Conservation (phyloP, 2,113 vertebrate genomes). For the Mionectes macconnelli region DNA sequence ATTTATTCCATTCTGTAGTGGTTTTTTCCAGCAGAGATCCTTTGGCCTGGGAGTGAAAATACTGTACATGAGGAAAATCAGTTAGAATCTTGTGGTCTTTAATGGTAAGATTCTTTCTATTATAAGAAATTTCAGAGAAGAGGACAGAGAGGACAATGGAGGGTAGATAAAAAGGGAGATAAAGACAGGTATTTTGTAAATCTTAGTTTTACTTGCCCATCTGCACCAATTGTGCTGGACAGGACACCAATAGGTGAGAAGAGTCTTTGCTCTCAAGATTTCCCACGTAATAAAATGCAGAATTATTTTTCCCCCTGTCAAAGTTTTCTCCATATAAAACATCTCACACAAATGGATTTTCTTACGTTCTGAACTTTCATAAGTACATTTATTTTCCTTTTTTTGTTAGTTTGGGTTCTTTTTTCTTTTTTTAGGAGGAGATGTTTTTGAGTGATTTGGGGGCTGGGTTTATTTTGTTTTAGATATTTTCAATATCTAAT, state of each 20-base stretch:
- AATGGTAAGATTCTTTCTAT: not conserved
- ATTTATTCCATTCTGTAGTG: conserved; percentile 81
- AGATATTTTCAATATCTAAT: not conserved
- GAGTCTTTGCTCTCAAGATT: not conserved
- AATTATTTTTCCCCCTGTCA: not conserved
- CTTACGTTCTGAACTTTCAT: not conserved
- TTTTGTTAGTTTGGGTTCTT: not conserved
- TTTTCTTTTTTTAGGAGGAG: not conserved
- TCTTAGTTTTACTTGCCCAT: not conserved
- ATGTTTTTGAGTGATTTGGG: not conserved
- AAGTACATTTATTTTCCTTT: not conserved
- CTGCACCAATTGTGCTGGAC: rapidly evolving
- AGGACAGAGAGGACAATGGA: not conserved
- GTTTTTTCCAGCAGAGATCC: conserved; percentile 82
- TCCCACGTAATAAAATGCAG: not conserved
- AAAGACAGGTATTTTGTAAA: not conserved
- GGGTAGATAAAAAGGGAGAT: not conserved
- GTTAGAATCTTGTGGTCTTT: not conserved
- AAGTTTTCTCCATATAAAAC: not conserved
- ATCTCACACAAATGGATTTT: not conserved
- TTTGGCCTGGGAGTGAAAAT: conserved; percentile 72
- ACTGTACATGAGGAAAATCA: not conserved
- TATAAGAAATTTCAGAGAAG: not conserved
- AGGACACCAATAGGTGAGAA: not conserved
- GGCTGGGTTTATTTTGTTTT: not conserved